Evolutionary conservation across 2,888 invertebrate genomes (phyloP), one percentile per base, ranked within the genome.

Genomic region (Boloria selene): DNA sequence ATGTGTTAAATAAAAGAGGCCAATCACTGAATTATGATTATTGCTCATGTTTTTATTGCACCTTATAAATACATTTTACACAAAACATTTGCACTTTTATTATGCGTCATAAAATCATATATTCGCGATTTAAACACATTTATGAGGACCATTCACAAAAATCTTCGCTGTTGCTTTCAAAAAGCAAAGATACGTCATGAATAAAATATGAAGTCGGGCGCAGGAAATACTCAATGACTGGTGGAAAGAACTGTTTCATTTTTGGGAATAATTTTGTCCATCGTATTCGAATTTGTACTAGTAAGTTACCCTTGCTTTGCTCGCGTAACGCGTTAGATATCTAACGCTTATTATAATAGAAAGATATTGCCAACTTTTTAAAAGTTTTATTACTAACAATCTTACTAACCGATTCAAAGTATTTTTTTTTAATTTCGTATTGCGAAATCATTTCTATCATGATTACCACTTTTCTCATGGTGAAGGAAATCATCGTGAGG

Each of bases 161-260:
- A 62, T 62, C 62, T 52, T n/a, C 13, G 50, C 63, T 31, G 42
- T 49, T 55, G 47, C 55, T 56, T 63, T 50, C 18, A 63, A 61
- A 61, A 53, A 53, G 16, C 22, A n/a, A 38, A 45, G 31, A 54
- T 45, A 56, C 63, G 55, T 18, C 18, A 22, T 63, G 63, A 63
- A 63, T 63, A 56, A 63, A 50, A 56, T 63, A 63, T 55, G 54
- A 62, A 53, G 61, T 13, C 18, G 31, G 31, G 54, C 47, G 17
- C 38, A 38, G 17, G 58, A 59, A 49, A 31, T 59, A 17, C 58
- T 59, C 49, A 49, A 59, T 49, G 58, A 59, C 45, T 26, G 38
- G 18, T 2, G 17, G 6, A 26, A 17, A 16, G 10, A 16, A 49
- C 16, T 49, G 16, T n/a, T 49, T 49, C 16, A 49, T 49, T 16